Evolutionary conservation across 2,888 invertebrate species (phyloP), one percentile per base, ranked within the genome.

Genomic region (Cataglyphis albicans): DNA sequence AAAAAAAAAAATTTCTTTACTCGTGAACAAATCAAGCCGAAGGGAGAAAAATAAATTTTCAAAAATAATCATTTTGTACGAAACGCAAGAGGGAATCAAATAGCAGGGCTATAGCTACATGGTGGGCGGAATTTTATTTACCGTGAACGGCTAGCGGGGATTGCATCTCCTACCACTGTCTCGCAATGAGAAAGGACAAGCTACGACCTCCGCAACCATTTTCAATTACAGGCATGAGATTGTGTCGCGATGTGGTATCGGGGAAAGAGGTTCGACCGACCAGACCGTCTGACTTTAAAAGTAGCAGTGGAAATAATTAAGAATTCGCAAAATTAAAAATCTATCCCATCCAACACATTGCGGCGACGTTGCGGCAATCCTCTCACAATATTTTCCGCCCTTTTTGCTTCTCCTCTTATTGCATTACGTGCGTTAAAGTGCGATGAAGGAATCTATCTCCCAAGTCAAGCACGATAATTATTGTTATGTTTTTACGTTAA

Each of bases 321-420:
- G 35, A 91, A 92, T 89, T 88, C 88, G 84, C 88, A 88, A 91
- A 92, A 92, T 91, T 91, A 91, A 92, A 92, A 91, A 90, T 90
- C 90, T 90, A 90, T 91, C 86, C 88, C 84, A 81, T 59, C 82
- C 84, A 73, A 74, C 61, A 65, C 44, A 70, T 82, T 44, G 41
- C 74, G 55, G 74, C 82, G 57, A 76, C 70, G 81, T 84, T 81
- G 70, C 67, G 35, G 29, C 83, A 73, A 82, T 85, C 81, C 84
- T 84, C 83, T 82, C 74, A 35, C 82, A 76, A 83, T 52, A 52
- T 68, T 55, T 55, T n/a, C 57, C 59, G 3, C 44, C n/a, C 18
- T 32, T 35, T 63, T 59, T 29, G 25, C 29, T 35, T 64, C 65
- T 75, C 64, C 38, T 48, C 70, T 63, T 70, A 80, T 82, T 81